Evolutionary conservation across 2,888 invertebrate species (phyloP).

Genomic region (Molorchus minor): DNA sequence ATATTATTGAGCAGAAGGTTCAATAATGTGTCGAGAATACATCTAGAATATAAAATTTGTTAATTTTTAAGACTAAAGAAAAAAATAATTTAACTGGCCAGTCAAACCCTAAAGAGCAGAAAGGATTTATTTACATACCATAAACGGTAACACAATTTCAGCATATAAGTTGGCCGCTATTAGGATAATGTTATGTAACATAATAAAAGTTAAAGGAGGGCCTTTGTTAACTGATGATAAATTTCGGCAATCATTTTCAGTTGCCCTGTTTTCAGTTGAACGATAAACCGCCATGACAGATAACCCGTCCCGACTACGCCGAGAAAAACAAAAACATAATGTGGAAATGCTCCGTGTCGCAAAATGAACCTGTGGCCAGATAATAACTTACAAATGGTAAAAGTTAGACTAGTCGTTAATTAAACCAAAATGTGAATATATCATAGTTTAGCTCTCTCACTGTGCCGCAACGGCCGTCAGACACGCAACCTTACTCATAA

Average conservation of each 20-base stretch:
- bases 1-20: too few species aligned
- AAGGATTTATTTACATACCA: too few species aligned
- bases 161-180: too few species aligned
- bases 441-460: slow-evolving; percentile 33
- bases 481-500: slow-evolving; percentile 42
- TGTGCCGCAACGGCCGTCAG: slow-evolving; percentile 32
- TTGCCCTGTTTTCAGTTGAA: slow-evolving; percentile 8
- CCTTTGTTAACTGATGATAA: slow-evolving; percentile 16
- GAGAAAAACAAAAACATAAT: slow-evolving; percentile 31
- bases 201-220: slow-evolving; percentile 12
- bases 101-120: too few species aligned
- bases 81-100: too few species aligned
- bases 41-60: too few species aligned
- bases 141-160: too few species aligned
- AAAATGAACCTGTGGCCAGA: slow-evolving; percentile 31
- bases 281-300: slow-evolving; percentile 18
- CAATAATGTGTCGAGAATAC: too few species aligned
- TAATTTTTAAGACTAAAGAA: too few species aligned
- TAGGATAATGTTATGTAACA: background rate
- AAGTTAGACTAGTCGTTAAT: slow-evolving; percentile 37
- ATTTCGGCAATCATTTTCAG: slow-evolving; percentile 23
- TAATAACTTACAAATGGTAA: slow-evolving; percentile 34
- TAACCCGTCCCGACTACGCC: slow-evolving; percentile 3
- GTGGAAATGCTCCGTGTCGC: slow-evolving; percentile 23
- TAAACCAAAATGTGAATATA: slow-evolving; percentile 37